A percentile compares a stretch with the other conserved stretches of the same genome.
Conservation (phyloP, 2,888 invertebrate species). For the Pristionchus exspectatus region DNA sequence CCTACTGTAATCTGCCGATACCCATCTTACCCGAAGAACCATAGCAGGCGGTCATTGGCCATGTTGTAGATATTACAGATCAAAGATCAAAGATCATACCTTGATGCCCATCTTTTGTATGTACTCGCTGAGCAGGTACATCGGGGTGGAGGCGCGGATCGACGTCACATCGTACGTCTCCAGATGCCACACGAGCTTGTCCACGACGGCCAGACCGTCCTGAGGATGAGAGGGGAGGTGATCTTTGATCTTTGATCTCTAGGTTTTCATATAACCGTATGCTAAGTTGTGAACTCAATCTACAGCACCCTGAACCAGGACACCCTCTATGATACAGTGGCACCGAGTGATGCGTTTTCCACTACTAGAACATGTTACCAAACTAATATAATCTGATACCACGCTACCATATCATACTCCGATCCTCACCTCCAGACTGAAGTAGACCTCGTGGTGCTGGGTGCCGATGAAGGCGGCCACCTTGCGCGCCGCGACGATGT, state of each 20-base stretch:
- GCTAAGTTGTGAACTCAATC: too few species aligned
- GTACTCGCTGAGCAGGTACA: constrained; percentile 77
- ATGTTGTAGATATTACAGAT: neutral
- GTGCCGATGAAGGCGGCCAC: constrained; percentile 82
- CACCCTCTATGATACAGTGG: neutral
- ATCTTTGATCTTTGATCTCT: neutral
- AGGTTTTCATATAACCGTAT: neutral
- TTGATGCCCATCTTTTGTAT: constrained; percentile 76
- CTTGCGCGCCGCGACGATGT: constrained; percentile 89
- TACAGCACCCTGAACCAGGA: too few species aligned
- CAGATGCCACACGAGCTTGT: constrained; percentile 86
- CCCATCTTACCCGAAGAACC: too few species aligned
- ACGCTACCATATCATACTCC: neutral
- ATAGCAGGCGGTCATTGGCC: too few species aligned
- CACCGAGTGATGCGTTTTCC: neutral
- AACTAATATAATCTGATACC: too few species aligned
- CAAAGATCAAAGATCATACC: constrained; percentile 53
- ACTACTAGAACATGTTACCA: neutral
- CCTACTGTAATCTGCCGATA: too few species aligned
- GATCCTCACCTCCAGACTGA: constrained; percentile 81
- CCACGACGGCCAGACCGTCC: constrained; percentile 72
- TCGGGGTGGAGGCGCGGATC: constrained; percentile 86
- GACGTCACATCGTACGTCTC: constrained; percentile 94
- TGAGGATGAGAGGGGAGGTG: constrained; percentile 57
- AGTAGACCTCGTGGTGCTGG: constrained; percentile 92